These are phyloP conservation scores for Moxostoma hubbsi DNA, from an alignment of 2,797 vertebrate genomes.

Conservation along the genomic window DNA sequence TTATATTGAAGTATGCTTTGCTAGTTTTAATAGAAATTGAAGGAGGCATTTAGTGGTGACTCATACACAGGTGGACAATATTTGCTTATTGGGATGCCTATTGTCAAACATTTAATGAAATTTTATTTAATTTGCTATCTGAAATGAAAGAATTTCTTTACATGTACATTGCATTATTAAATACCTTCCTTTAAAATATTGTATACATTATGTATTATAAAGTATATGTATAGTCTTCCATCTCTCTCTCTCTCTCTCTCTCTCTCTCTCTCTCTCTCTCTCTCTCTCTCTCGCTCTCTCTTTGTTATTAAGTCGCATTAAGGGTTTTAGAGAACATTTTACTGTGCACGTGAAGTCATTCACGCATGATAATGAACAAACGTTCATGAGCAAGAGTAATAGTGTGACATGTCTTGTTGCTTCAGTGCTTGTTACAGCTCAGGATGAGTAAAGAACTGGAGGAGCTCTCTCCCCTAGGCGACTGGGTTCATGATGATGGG, in stretches of 20 bases:
- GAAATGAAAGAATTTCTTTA: not conserved
- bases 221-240: too few relatives aligned
- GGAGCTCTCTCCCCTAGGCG: conserved; percentile 44
- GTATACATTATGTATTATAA: not conserved
- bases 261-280: too few relatives aligned
- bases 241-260: too few relatives aligned
- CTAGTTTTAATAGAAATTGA: not conserved
- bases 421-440: conserved; percentile 25
- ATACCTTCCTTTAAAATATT: not conserved
- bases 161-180: not conserved
- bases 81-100: not conserved
- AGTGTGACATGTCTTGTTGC: not conserved
- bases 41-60: not conserved
- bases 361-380: too few relatives aligned
- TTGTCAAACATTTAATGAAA: not conserved
- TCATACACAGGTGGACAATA: not conserved
- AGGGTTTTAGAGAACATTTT: not conserved
- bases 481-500: conserved; percentile 56
- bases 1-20: not conserved
- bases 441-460: conserved; percentile 61
- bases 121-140: not conserved
- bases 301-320: too few relatives aligned
- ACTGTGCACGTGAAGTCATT: not conserved
- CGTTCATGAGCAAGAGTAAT: too few relatives aligned
- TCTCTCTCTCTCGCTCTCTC: not conserved